Evolutionary conservation across 2,113 vertebrate genomes (phyloP).

Genomic region (Apodemus sylvaticus): DNA sequence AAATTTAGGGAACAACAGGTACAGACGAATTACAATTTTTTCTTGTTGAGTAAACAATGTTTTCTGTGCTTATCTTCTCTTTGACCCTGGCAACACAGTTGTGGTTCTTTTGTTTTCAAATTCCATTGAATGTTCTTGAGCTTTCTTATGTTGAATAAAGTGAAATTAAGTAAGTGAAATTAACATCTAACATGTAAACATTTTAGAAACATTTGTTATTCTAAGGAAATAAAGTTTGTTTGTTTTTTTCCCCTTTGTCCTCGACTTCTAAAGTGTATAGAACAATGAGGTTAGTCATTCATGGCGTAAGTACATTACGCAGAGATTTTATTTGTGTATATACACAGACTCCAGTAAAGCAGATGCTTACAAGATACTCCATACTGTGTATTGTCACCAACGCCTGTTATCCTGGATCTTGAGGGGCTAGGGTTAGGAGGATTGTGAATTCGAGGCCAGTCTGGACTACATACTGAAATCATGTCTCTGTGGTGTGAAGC

Average conservation of each 20-base stretch:
- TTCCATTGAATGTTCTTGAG: conserved; percentile 46
- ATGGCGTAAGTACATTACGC: background rate
- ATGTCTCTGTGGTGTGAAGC: background rate
- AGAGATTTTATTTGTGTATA: background rate
- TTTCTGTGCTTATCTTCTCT: conserved; percentile 20
- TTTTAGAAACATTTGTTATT: conserved; percentile 53
- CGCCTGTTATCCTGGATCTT: background rate
- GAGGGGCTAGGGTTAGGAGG: background rate
- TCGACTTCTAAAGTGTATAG: conserved; percentile 44
- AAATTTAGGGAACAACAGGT: conserved; percentile 98
- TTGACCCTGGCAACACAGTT: background rate
- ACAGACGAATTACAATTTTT: conserved; percentile 69
- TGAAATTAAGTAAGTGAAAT: conserved; percentile 13
- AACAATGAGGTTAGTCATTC: background rate
- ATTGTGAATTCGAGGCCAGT: background rate
- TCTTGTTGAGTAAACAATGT: background rate
- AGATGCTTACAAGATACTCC: background rate
- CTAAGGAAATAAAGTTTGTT: background rate
- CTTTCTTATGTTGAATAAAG: conserved; percentile 18
- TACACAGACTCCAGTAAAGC: background rate
- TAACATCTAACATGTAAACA: background rate
- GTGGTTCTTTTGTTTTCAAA: conserved; percentile 4
- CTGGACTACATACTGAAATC: background rate
- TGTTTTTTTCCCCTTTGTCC: background rate
- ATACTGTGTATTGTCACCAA: background rate